A percentile compares a stretch with the other conserved stretches of the same genome.
These are phyloP conservation scores for Ochropacha duplaris DNA, from an alignment of 2,888 invertebrate genomes.

Conservation along the genomic window DNA sequence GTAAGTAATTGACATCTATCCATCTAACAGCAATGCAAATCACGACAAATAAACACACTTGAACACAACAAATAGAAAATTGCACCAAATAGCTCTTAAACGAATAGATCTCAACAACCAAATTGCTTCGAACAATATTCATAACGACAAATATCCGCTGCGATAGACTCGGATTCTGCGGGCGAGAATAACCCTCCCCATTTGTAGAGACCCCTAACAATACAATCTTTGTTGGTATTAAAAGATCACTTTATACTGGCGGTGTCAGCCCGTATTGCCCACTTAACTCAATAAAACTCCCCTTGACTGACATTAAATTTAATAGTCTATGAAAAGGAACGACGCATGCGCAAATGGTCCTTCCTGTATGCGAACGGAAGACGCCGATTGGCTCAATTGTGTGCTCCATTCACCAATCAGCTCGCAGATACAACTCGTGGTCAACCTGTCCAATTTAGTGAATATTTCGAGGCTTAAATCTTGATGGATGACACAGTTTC, in stretches of 20 bases:
- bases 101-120: slow-evolving; percentile 66
- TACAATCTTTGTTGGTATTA: slow-evolving; percentile 19
- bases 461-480: slow-evolving; percentile 30
- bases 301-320: slow-evolving; percentile 77
- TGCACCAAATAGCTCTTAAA: slow-evolving; percentile 40
- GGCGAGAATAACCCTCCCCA: slow-evolving; percentile 52
- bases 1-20: slow-evolving; percentile 1
- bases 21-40: neutral
- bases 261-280: slow-evolving; percentile 65
- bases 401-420: slow-evolving; percentile 77
- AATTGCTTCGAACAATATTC: slow-evolving; percentile 69
- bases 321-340: slow-evolving; percentile 79
- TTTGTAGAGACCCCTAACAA: slow-evolving; percentile 33
- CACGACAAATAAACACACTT: slow-evolving; percentile 36
- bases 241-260: slow-evolving; percentile 52
- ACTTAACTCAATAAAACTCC: slow-evolving; percentile 81
- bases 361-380: slow-evolving; percentile 78
- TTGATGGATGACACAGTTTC: slow-evolving; percentile 26
- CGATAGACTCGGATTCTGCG: slow-evolving; percentile 66
- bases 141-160: slow-evolving; percentile 70
- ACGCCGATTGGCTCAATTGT: slow-evolving; percentile 80
- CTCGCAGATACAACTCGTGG: slow-evolving; percentile 44
- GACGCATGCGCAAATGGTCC: slow-evolving; percentile 65
- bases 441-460: slow-evolving; percentile 46
- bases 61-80: slow-evolving; percentile 49